A percentile compares a stretch with the other conserved stretches of the same genome.
phyloP scores from a whole-genome alignment of 2,797 vertebrate genomes.

The Ctenopoma kingsleyae region DNA sequence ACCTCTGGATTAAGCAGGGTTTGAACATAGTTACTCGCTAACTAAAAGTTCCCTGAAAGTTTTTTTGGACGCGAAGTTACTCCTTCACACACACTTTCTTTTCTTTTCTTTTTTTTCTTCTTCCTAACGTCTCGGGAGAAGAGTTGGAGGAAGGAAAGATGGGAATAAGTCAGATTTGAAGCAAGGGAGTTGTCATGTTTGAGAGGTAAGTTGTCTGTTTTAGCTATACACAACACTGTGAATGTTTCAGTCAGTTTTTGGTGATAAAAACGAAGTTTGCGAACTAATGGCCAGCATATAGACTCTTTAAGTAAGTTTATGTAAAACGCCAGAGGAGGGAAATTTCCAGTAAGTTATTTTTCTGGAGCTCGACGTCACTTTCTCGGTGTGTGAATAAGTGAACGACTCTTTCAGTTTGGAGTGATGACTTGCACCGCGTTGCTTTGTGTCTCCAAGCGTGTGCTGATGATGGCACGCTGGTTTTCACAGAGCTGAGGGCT shows the following conservation, averaged over 20 bases:
- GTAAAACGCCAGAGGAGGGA: slow-evolving; percentile 36
- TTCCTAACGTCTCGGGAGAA: slow-evolving; percentile 13
- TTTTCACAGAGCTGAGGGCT: slow-evolving; percentile 77
- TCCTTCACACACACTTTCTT: slow-evolving; percentile 16
- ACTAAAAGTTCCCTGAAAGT: slow-evolving; percentile 26
- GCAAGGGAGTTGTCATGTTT: slow-evolving; percentile 82
- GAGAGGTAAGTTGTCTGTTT: slow-evolving; percentile 74
- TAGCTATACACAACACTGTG: background rate
- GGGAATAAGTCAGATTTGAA: slow-evolving; percentile 68
- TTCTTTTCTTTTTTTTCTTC: background rate
- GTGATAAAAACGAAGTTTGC: slow-evolving; percentile 16
- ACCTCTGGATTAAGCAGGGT: slow-evolving; percentile 19
- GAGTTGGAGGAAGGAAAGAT: slow-evolving; percentile 64
- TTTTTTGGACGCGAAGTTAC: slow-evolving; percentile 11
- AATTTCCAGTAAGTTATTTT: slow-evolving; percentile 78
- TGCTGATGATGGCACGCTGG: slow-evolving; percentile 48
- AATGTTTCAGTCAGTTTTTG: slow-evolving; percentile 7
- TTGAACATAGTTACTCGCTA: background rate
- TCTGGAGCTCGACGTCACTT: slow-evolving; percentile 77
- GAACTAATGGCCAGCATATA: slow-evolving; percentile 30
- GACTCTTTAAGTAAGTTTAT: slow-evolving; percentile 34
- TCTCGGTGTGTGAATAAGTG: slow-evolving; percentile 48
- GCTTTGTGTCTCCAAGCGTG: slow-evolving; percentile 40
- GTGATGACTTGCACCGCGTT: slow-evolving; percentile 29
- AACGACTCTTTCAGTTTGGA: slow-evolving; percentile 31